Conservation (phyloP, 92 coral and sea anemone species). For the Paramuricea clavata region DNA sequence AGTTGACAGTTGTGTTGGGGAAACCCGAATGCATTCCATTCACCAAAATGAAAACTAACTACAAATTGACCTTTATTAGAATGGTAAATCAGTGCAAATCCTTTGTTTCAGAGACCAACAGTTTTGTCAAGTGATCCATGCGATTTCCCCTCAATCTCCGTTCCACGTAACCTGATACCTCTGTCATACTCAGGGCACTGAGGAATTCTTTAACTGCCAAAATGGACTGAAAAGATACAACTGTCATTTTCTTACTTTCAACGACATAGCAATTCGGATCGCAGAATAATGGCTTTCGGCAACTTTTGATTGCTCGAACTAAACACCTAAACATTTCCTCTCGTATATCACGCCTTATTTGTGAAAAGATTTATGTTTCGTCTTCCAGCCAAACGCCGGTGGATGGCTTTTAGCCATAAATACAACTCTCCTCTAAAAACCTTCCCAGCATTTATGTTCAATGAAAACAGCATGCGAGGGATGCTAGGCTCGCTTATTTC, state of each 20-base stretch:
- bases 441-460: constrained; percentile 7
- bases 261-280: constrained; percentile 7
- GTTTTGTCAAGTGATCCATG: background rate
- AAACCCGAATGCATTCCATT: constrained; percentile 8
- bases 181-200: background rate
- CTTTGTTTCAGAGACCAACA: constrained; percentile 21
- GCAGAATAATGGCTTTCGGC: constrained; percentile 16
- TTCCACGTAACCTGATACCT: constrained; percentile 23
- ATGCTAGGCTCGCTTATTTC: background rate
- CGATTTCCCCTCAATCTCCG: constrained; percentile 3
- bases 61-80: constrained; percentile 4
- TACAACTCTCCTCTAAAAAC: constrained; percentile 8
- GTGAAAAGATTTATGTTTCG: background rate
- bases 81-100: constrained; percentile 22
- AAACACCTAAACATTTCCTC: constrained; percentile 2
- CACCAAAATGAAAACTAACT: constrained; percentile 23
- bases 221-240: constrained; percentile 15
- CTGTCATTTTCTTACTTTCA: constrained; percentile 5
- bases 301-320: background rate
- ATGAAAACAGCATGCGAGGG: background rate
- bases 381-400: constrained; percentile 25
- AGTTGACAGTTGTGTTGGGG: constrained; percentile 25
- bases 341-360: constrained; percentile 15
- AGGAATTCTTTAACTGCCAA: constrained; percentile 21
- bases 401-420: constrained; percentile 17